Evolutionary conservation across 2,888 invertebrate species (phyloP).

Genomic region (Platerodrilus igneus): DNA sequence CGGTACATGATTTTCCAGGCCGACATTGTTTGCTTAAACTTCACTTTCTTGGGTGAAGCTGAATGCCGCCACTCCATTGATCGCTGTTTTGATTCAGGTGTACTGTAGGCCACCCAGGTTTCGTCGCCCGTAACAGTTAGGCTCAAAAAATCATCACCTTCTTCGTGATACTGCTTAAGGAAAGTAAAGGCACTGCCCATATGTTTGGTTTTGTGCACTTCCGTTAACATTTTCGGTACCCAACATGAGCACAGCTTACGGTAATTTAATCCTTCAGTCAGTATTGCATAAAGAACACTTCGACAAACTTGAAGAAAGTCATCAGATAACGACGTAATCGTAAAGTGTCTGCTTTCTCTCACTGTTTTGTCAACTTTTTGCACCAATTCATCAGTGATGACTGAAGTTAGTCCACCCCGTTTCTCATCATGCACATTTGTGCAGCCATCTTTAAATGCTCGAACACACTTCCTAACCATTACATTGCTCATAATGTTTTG

Average conservation of each 20-base stretch:
- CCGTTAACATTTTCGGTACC: conserved; percentile 28
- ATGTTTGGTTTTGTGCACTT: conserved; percentile 24
- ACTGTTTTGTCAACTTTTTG: conserved; percentile 22
- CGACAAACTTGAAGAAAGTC: conserved; percentile 21
- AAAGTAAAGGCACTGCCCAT: conserved; percentile 21
- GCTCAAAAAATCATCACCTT: conserved; percentile 27
- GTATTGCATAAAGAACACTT: conserved; percentile 22
- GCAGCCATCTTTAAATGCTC: too few species aligned
- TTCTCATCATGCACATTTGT: conserved; percentile 9
- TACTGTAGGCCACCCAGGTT: conserved; percentile 26
- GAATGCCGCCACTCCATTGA: too few species aligned
- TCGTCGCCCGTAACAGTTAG: conserved; percentile 29
- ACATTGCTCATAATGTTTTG: too few species aligned
- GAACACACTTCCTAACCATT: too few species aligned
- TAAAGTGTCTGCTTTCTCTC: conserved; percentile 21
- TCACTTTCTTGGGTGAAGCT: conserved; percentile 16
- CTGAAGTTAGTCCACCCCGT: conserved; percentile 17
- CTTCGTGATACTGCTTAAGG: conserved; percentile 23
- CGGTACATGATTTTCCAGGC: conserved; percentile 29
- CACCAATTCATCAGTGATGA: conserved; percentile 24
- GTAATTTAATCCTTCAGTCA: too few species aligned
- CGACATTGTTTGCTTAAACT: conserved; percentile 19
- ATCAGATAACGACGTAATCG: conserved; percentile 17
- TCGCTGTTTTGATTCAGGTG: too few species aligned
- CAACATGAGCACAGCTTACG: conserved; percentile 26